phyloP scores from a whole-genome alignment of 2,113 vertebrate genomes.

The Pelmatolapia mariae region DNA sequence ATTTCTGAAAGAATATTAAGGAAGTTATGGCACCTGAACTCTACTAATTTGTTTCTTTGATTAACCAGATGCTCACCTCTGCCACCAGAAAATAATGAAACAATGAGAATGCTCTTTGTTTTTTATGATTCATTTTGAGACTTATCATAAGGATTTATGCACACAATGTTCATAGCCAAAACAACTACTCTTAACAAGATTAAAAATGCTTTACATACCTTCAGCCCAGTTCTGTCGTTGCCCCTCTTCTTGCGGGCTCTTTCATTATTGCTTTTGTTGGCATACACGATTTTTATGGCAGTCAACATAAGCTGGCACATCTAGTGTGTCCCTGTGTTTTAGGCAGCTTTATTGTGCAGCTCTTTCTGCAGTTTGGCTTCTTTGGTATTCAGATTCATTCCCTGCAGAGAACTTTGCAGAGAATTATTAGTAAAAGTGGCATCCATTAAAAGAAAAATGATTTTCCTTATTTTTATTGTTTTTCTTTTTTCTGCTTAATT shows the following conservation, averaged over 20 bases:
- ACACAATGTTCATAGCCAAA: not conserved
- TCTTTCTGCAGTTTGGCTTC: not conserved
- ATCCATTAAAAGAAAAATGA: not conserved
- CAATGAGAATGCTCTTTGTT: not conserved
- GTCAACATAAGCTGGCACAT: not conserved
- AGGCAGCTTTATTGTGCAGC: not conserved
- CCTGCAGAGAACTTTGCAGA: not conserved
- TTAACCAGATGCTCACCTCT: not conserved
- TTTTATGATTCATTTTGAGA: not conserved
- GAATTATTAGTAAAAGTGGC: not conserved
- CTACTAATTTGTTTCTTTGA: not conserved
- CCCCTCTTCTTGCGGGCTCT: not conserved
- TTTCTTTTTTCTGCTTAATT: not conserved
- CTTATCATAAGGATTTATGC: not conserved
- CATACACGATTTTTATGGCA: not conserved
- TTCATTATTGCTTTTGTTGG: not conserved
- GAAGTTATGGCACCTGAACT: not conserved
- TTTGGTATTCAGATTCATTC: not conserved
- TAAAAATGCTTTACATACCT: not conserved
- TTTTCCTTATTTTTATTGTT: not conserved
- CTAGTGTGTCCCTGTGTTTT: not conserved
- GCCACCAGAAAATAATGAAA: not conserved
- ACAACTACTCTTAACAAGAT: not conserved
- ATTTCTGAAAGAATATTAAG: not conserved
- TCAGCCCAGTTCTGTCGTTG: not conserved